Conservation (phyloP, 2,888 invertebrate genomes). For the Elmis aenea region DNA sequence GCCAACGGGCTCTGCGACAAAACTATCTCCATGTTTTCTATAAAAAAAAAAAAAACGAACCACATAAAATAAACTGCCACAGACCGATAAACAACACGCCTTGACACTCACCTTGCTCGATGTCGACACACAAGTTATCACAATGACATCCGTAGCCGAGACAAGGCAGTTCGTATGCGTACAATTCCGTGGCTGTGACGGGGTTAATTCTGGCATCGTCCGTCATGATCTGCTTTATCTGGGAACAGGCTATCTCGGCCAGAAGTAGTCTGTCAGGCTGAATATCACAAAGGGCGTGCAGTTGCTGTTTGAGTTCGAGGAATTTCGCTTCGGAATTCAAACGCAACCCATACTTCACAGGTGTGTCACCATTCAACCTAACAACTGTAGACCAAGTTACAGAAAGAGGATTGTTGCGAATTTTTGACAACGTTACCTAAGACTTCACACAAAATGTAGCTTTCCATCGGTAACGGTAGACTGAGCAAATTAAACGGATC, state of each 20-base stretch:
- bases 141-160: too few relatives aligned
- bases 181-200: slow-evolving; percentile 54
- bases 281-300: slow-evolving; percentile 60
- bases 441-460: slow-evolving; percentile 70
- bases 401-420: too few relatives aligned
- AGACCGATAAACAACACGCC: not conserved
- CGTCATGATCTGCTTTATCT: slow-evolving; percentile 56
- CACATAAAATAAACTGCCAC: slow-evolving; percentile 3
- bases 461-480: slow-evolving; percentile 86
- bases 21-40: slow-evolving; percentile 37
- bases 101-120: slow-evolving; percentile 14
- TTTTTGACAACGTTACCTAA: slow-evolving; percentile 45
- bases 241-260: slow-evolving; percentile 67
- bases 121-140: slow-evolving; percentile 26
- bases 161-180: slow-evolving; percentile 65
- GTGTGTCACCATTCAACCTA: slow-evolving; percentile 74
- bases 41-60: slow-evolving; percentile 15
- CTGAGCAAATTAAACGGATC: slow-evolving; percentile 88
- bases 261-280: slow-evolving; percentile 60
- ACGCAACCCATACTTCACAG: slow-evolving; percentile 78
- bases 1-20: slow-evolving; percentile 39
- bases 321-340: slow-evolving; percentile 80
- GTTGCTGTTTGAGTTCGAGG: slow-evolving; percentile 66
- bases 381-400: too few relatives aligned
- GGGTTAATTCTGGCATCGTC: slow-evolving; percentile 53